Percentiles rank a stretch among this genome's conserved stretches.
These are phyloP conservation scores for Alethe diademata DNA, from an alignment of 2,113 vertebrate genomes.

Conservation along the genomic window DNA sequence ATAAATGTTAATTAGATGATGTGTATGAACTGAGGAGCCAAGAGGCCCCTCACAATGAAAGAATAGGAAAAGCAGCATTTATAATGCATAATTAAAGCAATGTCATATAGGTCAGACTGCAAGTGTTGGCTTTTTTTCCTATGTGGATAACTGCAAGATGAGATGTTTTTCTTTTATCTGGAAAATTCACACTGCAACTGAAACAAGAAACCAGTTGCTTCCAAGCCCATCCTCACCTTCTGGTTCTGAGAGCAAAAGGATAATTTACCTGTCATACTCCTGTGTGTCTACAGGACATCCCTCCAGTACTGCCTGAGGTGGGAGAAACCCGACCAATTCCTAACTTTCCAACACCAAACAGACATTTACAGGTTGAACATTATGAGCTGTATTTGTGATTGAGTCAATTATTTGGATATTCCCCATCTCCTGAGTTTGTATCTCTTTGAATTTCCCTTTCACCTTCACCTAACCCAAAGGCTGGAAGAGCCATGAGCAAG, in stretches of 20 bases:
- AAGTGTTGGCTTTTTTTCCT: not conserved
- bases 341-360: not conserved
- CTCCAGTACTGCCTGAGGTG: not conserved
- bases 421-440: not conserved
- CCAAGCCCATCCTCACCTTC: not conserved
- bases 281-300: not conserved
- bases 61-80: not conserved
- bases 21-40: not conserved
- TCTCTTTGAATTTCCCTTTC: not conserved
- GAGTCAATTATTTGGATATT: not conserved
- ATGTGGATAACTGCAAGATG: not conserved
- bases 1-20: not conserved
- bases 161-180: not conserved
- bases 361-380: not conserved
- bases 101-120: not conserved
- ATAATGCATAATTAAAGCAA: conserved; percentile 8
- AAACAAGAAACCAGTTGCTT: not conserved
- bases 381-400: not conserved
- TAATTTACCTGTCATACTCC: not conserved
- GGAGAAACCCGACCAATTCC: not conserved
- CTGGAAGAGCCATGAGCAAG: not conserved
- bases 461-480: not conserved
- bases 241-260: not conserved
- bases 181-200: not conserved
- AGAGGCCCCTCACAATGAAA: not conserved